Percentiles rank a stretch among this genome's conserved stretches.
These are phyloP conservation scores for Helobdella robusta DNA, from an alignment of 2,888 invertebrate species.

Conservation along the genomic window DNA sequence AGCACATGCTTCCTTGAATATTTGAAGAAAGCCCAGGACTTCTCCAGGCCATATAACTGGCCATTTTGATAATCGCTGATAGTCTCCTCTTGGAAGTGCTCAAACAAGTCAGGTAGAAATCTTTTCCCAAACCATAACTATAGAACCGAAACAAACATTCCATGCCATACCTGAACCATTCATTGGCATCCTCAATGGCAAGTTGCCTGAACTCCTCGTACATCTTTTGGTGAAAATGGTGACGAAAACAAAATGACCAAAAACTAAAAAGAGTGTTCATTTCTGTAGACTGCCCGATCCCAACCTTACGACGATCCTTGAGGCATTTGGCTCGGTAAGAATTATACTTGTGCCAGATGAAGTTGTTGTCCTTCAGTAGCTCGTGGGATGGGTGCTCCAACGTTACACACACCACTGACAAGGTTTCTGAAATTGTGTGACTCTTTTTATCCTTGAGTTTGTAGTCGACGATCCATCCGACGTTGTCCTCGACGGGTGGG, in stretches of 20 bases:
- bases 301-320: constrained; percentile 61
- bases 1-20: constrained; percentile 58
- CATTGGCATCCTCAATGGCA: constrained; percentile 84
- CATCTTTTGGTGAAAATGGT: constrained; percentile 95
- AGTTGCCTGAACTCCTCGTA: constrained; percentile 85
- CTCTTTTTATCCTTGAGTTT: too few species aligned
- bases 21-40: constrained; percentile 97
- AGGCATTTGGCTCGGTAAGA: constrained; percentile 88
- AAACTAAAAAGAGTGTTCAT: constrained; percentile 99
- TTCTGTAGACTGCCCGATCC: constrained; percentile 89
- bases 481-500: constrained; percentile 81
- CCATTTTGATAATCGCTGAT: constrained; percentile 78
- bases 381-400: constrained; percentile 95
- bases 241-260: constrained; percentile 98
- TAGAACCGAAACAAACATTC: constrained; percentile 81
- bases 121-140: constrained; percentile 90
- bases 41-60: constrained; percentile 93
- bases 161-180: constrained; percentile 63
- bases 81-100: constrained; percentile 89
- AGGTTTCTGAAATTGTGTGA: too few species aligned
- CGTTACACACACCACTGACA: too few species aligned
- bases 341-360: constrained; percentile 93
- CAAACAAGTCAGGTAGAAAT: constrained; percentile 89
- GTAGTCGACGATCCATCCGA: constrained; percentile 86
- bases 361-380: constrained; percentile 86